Conservation (phyloP, 2,797 vertebrate species). For the Pseudomugil gertrudae region DNA sequence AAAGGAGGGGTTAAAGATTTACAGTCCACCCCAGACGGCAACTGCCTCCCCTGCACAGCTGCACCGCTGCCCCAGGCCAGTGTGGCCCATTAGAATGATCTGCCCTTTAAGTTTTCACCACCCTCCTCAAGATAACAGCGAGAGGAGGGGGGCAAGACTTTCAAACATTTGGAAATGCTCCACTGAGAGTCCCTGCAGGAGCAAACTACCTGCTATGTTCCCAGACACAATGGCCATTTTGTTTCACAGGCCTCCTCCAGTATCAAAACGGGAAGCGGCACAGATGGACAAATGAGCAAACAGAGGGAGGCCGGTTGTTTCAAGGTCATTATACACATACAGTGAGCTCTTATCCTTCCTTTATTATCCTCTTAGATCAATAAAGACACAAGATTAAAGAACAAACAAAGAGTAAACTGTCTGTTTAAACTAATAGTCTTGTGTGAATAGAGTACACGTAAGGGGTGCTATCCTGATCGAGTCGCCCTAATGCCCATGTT, state of each 20-base stretch:
- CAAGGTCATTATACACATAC: constrained; percentile 25
- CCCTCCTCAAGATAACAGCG: constrained; percentile 73
- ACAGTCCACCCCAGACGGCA: constrained; percentile 63
- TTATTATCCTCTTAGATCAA: background rate
- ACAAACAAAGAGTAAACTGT: background rate
- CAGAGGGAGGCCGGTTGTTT: constrained; percentile 35
- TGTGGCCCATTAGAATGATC: constrained; percentile 71
- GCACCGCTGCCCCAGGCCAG: constrained; percentile 70
- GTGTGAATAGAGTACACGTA: constrained; percentile 6
- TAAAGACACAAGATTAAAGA: constrained; percentile 15
- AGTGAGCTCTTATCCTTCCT: background rate
- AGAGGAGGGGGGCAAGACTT: constrained; percentile 51
- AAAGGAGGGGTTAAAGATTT: constrained; percentile 69
- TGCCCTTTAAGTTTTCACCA: constrained; percentile 79
- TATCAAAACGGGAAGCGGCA: constrained; percentile 57
- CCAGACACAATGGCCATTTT: constrained; percentile 70
- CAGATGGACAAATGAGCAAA: constrained; percentile 58
- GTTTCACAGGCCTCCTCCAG: constrained; percentile 54
- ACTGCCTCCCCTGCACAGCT: constrained; percentile 72
- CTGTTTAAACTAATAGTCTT: constrained; percentile 11
- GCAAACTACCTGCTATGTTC: constrained; percentile 63
- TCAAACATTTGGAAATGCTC: constrained; percentile 73
- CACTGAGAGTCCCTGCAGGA: constrained; percentile 54
- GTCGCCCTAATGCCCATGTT: constrained; percentile 27
- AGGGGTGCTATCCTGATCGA: background rate